These are phyloP conservation scores for Dione vanillae DNA, from an alignment of 2,888 invertebrate genomes.

Conservation along the genomic window DNA sequence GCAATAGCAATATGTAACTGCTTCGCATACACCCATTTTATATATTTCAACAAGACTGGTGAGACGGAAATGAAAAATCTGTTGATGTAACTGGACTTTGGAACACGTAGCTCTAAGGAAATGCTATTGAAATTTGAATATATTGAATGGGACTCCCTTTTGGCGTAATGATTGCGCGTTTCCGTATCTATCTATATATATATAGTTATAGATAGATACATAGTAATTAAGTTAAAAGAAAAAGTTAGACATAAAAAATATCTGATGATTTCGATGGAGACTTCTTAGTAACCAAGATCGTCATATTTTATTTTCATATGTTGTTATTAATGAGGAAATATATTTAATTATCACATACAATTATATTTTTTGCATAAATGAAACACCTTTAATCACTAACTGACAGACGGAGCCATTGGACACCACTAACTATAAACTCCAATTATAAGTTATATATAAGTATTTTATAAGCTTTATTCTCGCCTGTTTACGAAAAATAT, in stretches of 20 bases:
- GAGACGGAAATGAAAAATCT: constrained; percentile 16
- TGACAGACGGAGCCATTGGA: too few species aligned
- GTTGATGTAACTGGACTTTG: constrained; percentile 19
- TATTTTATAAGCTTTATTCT: too few species aligned
- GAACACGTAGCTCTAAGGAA: constrained; percentile 8
- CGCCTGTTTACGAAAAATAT: too few species aligned
- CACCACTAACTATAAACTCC: too few species aligned
- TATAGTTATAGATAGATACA: background rate
- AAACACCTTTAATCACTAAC: too few species aligned
- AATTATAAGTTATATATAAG: too few species aligned
- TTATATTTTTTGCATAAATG: too few species aligned
- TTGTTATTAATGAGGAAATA: too few species aligned
- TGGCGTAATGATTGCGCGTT: background rate
- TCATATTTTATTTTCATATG: too few species aligned
- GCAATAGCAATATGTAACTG: background rate
- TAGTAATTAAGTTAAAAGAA: background rate
- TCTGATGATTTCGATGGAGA: too few species aligned
- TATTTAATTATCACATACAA: too few species aligned
- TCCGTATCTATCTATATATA: background rate
- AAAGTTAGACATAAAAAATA: too few species aligned
- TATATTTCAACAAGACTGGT: constrained; percentile 18
- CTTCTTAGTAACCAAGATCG: background rate
- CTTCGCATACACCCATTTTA: constrained; percentile 4
- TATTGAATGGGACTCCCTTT: background rate
- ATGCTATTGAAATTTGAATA: constrained; percentile 8